Evolutionary conservation across 2,888 invertebrate genomes (phyloP).

Genomic region (Nephrotoma appendiculata): DNA sequence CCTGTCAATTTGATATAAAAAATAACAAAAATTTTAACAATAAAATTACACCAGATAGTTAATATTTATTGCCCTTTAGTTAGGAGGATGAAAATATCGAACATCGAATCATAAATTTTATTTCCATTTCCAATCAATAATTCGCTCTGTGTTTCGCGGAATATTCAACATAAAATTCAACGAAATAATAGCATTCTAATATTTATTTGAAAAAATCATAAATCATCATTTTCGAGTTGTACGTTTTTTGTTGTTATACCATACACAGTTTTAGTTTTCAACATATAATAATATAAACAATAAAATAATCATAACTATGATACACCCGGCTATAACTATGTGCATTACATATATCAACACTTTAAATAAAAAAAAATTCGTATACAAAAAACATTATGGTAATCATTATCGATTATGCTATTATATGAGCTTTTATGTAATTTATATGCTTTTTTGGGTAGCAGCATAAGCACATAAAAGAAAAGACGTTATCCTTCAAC

Average conservation of each 20-base stretch:
- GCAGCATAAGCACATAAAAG: neutral
- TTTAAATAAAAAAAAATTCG: neutral
- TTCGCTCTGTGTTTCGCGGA: neutral
- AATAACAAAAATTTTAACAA: neutral
- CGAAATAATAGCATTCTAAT: neutral
- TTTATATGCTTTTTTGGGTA: neutral
- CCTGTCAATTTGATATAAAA: neutral
- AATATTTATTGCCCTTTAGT: neutral
- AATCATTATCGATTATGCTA: neutral
- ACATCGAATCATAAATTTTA: neutral
- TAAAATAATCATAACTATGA: neutral
- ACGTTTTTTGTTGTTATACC: neutral
- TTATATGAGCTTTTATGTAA: neutral
- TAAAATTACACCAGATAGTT: neutral
- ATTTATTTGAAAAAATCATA: neutral
- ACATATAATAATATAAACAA: neutral
- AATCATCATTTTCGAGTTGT: neutral
- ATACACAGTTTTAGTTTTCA: neutral
- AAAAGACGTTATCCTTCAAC: neutral
- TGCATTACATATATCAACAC: neutral
- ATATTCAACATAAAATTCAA: neutral
- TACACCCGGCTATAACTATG: neutral
- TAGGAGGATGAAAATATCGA: neutral
- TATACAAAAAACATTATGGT: neutral
- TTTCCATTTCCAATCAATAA: neutral